phyloP scores from a whole-genome alignment of 2,888 invertebrate species.

The Amorpha juglandis region DNA sequence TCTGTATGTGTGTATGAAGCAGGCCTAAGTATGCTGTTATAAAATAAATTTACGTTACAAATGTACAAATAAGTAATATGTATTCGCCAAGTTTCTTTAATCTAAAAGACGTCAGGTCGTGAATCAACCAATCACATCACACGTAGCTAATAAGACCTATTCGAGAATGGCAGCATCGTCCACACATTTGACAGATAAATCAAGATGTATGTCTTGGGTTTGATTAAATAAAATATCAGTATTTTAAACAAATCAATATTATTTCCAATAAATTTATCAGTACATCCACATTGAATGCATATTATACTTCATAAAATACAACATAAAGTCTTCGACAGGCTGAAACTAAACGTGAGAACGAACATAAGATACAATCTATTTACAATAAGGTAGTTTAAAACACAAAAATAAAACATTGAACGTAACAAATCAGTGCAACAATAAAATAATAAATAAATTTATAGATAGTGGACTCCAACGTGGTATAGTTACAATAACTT shows the following conservation, averaged over 20 bases:
- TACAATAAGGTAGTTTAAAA: conserved; percentile 79
- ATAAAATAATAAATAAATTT: conserved; percentile 81
- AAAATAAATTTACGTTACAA: too few species aligned
- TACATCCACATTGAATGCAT: conserved; percentile 82
- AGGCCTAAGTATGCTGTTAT: too few species aligned
- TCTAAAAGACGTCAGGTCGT: too few species aligned
- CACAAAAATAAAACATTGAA: conserved; percentile 80
- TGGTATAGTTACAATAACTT: conserved; percentile 76
- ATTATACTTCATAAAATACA: conserved; percentile 75
- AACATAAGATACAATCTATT: conserved; percentile 74
- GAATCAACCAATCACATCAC: too few species aligned
- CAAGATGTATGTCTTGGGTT: neutral
- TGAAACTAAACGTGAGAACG: conserved; percentile 74
- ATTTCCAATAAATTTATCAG: conserved; percentile 83
- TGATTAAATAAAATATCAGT: conserved; percentile 50
- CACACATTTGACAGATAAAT: too few species aligned
- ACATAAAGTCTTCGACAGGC: conserved; percentile 76
- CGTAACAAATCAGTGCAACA: conserved; percentile 83
- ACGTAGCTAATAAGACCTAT: too few species aligned
- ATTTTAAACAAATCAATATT: conserved; percentile 84
- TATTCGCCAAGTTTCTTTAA: too few species aligned
- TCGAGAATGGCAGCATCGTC: too few species aligned
- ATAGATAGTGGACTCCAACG: conserved; percentile 79
- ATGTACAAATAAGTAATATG: too few species aligned
- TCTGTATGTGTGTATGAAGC: too few species aligned